These are phyloP conservation scores for Listronotus oregonensis DNA, from an alignment of 1,140 invertebrate species.

Conservation along the genomic window DNA sequence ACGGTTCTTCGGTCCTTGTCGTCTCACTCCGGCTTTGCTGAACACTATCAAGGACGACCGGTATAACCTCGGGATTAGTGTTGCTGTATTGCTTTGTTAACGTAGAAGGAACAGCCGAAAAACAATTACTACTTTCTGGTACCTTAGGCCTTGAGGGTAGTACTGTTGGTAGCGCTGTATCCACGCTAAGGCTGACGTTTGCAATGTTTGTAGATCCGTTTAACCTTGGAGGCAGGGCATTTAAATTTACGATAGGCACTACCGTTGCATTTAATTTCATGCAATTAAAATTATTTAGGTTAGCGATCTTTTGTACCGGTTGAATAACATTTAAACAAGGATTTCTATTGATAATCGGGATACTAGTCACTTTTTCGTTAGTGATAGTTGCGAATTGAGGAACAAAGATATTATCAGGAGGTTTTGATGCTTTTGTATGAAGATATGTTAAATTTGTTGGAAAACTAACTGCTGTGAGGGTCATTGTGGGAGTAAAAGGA, in stretches of 20 bases:
- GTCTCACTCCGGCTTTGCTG: slow-evolving; percentile 29
- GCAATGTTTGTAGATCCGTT: slow-evolving; percentile 37
- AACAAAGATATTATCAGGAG: slow-evolving; percentile 51
- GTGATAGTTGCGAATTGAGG: slow-evolving; percentile 49
- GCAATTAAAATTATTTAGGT: slow-evolving; percentile 52
- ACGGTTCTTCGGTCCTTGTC: slow-evolving; percentile 38
- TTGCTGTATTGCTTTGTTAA: slow-evolving; percentile 27
- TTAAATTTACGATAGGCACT: slow-evolving; percentile 55
- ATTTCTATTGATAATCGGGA: slow-evolving; percentile 48
- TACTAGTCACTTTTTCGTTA: slow-evolving; percentile 47
- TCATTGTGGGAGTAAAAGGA: slow-evolving; percentile 47
- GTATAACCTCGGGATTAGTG: background rate
- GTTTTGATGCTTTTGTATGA: slow-evolving; percentile 51
- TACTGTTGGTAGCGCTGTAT: slow-evolving; percentile 50
- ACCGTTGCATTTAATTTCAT: slow-evolving; percentile 54
- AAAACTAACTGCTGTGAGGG: slow-evolving; percentile 49
- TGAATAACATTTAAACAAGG: slow-evolving; percentile 50
- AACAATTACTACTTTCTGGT: slow-evolving; percentile 17
- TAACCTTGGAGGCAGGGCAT: slow-evolving; percentile 50
- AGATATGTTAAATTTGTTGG: slow-evolving; percentile 52
- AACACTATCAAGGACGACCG: background rate
- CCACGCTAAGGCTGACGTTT: slow-evolving; percentile 39
- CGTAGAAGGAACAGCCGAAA: slow-evolving; percentile 8
- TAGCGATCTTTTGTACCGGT: slow-evolving; percentile 48
- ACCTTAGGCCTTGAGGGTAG: slow-evolving; percentile 43